Conservation (phyloP, 1,140 invertebrate genomes). For the Dreissena polymorpha region DNA sequence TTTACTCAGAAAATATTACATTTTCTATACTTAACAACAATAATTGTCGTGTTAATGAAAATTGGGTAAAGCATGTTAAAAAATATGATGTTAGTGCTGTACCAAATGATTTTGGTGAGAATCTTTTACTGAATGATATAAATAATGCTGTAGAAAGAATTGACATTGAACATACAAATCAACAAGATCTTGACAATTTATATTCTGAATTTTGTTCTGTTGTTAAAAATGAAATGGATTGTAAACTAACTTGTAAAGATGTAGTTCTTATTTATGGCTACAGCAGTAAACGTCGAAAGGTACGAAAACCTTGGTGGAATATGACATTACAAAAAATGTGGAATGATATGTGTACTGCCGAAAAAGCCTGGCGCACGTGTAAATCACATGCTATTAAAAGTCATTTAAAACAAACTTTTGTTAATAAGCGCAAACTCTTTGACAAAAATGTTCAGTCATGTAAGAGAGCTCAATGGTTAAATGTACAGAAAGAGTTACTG, state of each 20-base stretch:
- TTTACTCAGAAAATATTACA: neutral
- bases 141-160: neutral
- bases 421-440: neutral
- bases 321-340: constrained; percentile 5
- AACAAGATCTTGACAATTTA: neutral
- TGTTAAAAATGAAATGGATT: constrained; percentile 3
- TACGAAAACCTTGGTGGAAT: constrained; percentile 26
- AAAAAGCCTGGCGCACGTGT: neutral
- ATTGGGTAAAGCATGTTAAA: neutral
- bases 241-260: neutral
- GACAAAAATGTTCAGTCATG: neutral
- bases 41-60: neutral
- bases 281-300: too few species aligned
- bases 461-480: neutral
- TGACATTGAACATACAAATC: neutral
- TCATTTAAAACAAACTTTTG: too few species aligned
- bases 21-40: neutral
- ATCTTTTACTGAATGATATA: neutral
- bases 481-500: too few species aligned
- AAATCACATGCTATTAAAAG: too few species aligned
- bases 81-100: neutral
- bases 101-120: neutral
- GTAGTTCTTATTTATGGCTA: neutral
- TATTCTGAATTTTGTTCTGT: constrained; percentile 9
- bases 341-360: constrained; percentile 13